Conservation (phyloP, 2,888 invertebrate species). For the Acronicta aceris region DNA sequence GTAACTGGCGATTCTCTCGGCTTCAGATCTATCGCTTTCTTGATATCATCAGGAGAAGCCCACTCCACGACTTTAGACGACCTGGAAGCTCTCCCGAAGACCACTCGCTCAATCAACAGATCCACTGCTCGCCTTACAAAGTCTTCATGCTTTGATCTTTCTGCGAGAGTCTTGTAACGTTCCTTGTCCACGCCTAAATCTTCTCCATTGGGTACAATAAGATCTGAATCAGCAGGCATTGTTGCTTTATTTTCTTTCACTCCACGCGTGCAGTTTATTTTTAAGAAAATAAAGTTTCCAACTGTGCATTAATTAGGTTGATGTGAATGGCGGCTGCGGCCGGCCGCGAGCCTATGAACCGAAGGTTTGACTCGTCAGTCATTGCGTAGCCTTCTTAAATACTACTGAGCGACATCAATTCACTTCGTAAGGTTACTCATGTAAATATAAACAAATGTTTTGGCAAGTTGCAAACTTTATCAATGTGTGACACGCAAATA, state of each 20-base stretch:
- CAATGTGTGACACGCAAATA: conserved; percentile 11
- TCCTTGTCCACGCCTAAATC: conserved; percentile 70
- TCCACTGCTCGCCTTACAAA: conserved; percentile 93
- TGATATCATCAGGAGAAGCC: conserved; percentile 93
- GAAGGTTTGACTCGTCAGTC: conserved; percentile 78
- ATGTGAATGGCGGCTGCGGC: conserved; percentile 67
- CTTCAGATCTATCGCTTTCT: conserved; percentile 91
- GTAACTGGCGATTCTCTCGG: conserved; percentile 89
- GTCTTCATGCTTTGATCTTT: conserved; percentile 91
- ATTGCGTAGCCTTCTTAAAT: conserved; percentile 84
- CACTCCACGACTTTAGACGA: conserved; percentile 94
- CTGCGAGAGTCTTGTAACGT: conserved; percentile 90
- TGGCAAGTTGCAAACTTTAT: conserved; percentile 20
- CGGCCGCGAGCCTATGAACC: conserved; percentile 74
- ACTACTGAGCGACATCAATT: conserved; percentile 78
- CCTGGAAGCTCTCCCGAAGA: conserved; percentile 93
- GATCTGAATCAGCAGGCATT: conserved; percentile 86
- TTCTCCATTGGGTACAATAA: conserved; percentile 76
- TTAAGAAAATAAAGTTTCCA: conserved; percentile 61
- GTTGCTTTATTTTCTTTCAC: conserved; percentile 61
- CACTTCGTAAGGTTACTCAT: conserved; percentile 81
- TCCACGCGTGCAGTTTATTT: conserved; percentile 52
- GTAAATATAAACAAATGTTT: conserved; percentile 56
- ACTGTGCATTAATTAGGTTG: conserved; percentile 59
- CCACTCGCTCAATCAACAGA: conserved; percentile 92